Evolutionary conservation across 2,797 vertebrate species (phyloP).

Genomic region (Pangasius macronema): DNA sequence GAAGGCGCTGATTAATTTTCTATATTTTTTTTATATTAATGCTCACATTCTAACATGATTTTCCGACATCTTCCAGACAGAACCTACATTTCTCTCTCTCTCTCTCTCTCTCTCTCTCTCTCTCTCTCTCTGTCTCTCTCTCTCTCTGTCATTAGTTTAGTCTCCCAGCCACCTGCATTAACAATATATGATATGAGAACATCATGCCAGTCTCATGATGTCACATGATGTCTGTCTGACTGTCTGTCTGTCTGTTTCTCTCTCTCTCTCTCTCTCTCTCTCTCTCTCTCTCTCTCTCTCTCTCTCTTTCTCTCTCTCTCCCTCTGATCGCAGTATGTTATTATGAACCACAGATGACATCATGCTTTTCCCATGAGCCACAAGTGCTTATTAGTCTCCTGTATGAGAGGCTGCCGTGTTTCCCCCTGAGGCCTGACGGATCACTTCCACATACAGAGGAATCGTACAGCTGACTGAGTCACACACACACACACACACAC

Average conservation of each 20-base stretch:
- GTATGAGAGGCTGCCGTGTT: conserved; percentile 25
- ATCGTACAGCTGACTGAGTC: background rate
- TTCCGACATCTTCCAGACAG: no score
- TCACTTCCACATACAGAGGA: conserved; percentile 10
- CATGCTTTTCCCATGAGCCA: conserved; percentile 38
- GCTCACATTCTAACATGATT: background rate
- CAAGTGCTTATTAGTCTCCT: conserved; percentile 57
- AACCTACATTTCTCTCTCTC: no score
- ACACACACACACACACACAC: background rate
- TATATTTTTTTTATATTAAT: background rate
- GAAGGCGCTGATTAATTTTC: background rate
- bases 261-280: conserved; percentile 2
- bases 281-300: conserved; percentile 23
- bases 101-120: background rate
- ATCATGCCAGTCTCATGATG: conserved; percentile 48
- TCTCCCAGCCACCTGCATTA: conserved; percentile 40
- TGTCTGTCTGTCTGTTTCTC: background rate
- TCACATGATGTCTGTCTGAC: conserved; percentile 37
- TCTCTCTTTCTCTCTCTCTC: conserved; percentile 8
- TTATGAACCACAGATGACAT: conserved; percentile 62
- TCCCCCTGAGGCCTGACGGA: conserved; percentile 10
- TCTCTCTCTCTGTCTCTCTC: background rate
- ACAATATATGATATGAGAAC: conserved; percentile 14
- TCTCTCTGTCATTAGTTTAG: background rate
- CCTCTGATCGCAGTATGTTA: conserved; percentile 53